Conservation (phyloP, 1,140 invertebrate species). For the Drosophila nebulosa region DNA sequence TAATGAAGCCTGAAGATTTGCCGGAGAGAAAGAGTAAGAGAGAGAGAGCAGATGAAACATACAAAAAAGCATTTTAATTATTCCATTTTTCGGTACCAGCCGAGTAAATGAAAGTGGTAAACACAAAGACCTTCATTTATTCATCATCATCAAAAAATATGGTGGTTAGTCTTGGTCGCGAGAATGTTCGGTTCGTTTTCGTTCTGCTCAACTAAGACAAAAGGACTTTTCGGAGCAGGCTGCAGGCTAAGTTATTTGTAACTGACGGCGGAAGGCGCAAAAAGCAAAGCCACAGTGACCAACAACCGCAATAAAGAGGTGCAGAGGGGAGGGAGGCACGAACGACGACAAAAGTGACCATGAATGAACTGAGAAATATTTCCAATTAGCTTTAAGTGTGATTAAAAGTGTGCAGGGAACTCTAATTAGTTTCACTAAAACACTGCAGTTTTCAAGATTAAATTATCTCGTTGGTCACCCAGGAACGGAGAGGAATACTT, state of each 20-base stretch:
- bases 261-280: slow-evolving; percentile 23
- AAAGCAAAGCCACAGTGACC: slow-evolving; percentile 41
- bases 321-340: neutral
- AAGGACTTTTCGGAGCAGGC: slow-evolving; percentile 14
- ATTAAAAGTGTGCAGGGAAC: neutral
- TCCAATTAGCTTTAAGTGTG: slow-evolving; percentile 42
- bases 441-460: neutral
- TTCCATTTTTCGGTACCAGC: slow-evolving; percentile 36
- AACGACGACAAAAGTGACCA: neutral
- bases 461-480: neutral
- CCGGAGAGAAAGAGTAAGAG: neutral
- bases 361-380: neutral
- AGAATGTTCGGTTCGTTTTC: slow-evolving; percentile 5
- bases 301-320: slow-evolving; percentile 37
- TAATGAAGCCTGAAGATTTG: slow-evolving; percentile 26
- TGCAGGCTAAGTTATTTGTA: slow-evolving; percentile 38
- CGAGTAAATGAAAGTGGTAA: slow-evolving; percentile 71
- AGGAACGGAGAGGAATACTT: neutral
- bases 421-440: neutral
- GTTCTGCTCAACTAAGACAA: slow-evolving; percentile 52
- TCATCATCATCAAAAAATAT: slow-evolving; percentile 66
- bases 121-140: slow-evolving; percentile 74
- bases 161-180: slow-evolving; percentile 35
- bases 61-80: slow-evolving; percentile 48
- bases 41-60: neutral